phyloP scores from a whole-genome alignment of 2,797 vertebrate species.

The Nannoperca obscura region DNA sequence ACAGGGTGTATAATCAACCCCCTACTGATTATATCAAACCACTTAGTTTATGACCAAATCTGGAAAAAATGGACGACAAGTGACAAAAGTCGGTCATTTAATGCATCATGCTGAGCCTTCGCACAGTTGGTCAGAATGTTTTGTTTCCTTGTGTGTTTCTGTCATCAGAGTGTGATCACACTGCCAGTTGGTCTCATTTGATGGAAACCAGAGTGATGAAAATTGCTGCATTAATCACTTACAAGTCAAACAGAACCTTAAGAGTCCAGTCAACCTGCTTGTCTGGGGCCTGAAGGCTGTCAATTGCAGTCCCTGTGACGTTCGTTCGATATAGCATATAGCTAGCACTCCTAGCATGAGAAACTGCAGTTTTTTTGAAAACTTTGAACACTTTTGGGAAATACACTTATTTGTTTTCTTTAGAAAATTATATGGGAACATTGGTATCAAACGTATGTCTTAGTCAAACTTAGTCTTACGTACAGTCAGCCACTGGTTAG shows the following conservation, averaged over 20 bases:
- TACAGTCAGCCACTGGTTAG: neutral
- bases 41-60: neutral
- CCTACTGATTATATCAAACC: neutral
- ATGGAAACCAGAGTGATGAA: neutral
- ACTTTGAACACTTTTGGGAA: neutral
- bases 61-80: neutral
- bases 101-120: constrained; percentile 19
- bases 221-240: neutral
- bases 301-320: neutral
- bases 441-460: neutral
- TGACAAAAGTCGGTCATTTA: neutral
- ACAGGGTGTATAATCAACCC: neutral
- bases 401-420: neutral
- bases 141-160: constrained; percentile 10
- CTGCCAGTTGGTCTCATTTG: constrained; percentile 9
- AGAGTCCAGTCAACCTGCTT: neutral
- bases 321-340: too few species aligned
- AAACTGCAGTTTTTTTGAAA: too few species aligned
- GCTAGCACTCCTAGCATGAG: too few species aligned
- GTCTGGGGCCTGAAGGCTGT: neutral
- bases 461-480: too few species aligned
- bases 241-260: neutral
- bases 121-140: constrained; percentile 3
- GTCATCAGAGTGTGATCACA: constrained; percentile 22
- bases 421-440: neutral